Evolutionary conservation across 1,140 invertebrate species (phyloP).

Genomic region (Meloidogyne chitwoodi): DNA sequence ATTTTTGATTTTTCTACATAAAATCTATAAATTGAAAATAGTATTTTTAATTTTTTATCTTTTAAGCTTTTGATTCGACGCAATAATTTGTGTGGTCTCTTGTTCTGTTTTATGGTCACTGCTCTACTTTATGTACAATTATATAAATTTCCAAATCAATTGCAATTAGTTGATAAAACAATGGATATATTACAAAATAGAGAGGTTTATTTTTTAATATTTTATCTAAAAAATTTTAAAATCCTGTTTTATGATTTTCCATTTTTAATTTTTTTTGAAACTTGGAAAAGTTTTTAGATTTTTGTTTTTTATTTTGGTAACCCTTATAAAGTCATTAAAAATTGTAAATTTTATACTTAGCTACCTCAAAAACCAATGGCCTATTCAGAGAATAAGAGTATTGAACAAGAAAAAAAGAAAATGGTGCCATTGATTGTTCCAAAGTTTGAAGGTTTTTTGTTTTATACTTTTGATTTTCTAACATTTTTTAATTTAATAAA

Average conservation of each 20-base stretch:
- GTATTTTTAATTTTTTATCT: not conserved
- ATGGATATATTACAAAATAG: not conserved
- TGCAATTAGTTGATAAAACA: slow-evolving; percentile 1
- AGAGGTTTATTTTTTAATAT: not conserved
- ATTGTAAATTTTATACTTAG: not conserved
- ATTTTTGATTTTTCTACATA: no score
- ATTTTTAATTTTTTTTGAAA: no score
- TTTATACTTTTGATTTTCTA: not conserved
- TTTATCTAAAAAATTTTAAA: not conserved
- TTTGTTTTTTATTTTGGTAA: not conserved
- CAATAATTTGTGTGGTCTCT: not conserved
- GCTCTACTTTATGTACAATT: slow-evolving; percentile 27
- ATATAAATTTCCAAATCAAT: slow-evolving; percentile 7
- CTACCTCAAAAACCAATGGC: not conserved
- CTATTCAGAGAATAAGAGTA: not conserved
- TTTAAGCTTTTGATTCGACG: slow-evolving; percentile 2
- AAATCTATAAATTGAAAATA: no score
- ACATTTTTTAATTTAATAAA: not conserved
- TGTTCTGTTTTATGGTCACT: not conserved
- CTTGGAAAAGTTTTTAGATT: no score
- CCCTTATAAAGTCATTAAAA: not conserved
- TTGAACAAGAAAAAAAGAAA: not conserved
- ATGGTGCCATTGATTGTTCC: slow-evolving; percentile 8
- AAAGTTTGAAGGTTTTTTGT: slow-evolving; percentile 14
- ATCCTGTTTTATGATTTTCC: no score